Evolutionary conservation across 2,888 invertebrate species (phyloP), one percentile per base, ranked within the genome.

Genomic region (Arenicola marina): DNA sequence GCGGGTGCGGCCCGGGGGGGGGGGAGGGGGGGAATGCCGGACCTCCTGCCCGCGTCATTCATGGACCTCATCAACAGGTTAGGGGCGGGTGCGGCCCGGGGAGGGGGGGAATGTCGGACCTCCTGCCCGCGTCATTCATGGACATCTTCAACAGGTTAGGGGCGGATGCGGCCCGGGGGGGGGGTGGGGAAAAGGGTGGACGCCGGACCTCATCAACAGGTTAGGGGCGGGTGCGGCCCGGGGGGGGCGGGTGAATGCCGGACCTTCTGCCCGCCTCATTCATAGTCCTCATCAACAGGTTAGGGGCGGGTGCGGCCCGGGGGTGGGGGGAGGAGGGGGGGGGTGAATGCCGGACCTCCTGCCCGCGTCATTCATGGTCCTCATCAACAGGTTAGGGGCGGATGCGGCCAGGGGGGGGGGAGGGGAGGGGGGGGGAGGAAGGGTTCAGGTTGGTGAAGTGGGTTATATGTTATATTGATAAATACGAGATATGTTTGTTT

Each of bases 331-430:
- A n/a, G n/a, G n/a, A n/a, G n/a, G n/a, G n/a, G n/a, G 51, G 33
- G 48, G 51, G 24, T 28, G 33, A 24, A 59, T 59, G 59, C 26
- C 59, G 26, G 59, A 59, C 34, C 18, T 51, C 33, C 26, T 51
- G 26, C 59, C 59, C n/a, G 33, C 24, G 7, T 48, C 51, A 11
- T 59, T 59, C 51, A 31, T 33, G 7, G 48, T 33, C n/a, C 51
- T 59, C 4, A 11, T 29, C 0, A 33, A 59, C 59, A 48, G 59
- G 59, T 59, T 18, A 48, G n/a, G 24, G 2, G 21, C 18, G 53
- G n/a, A n/a, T n/a, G n/a, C n/a, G n/a, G n/a, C n/a, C n/a, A n/a
- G n/a, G n/a, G n/a, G n/a, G n/a, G n/a, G n/a, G n/a, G n/a, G n/a
- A n/a, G n/a, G n/a, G n/a, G n/a, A n/a, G n/a, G n/a, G n/a, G n/a